Percentiles rank a stretch among this genome's conserved stretches.
Conservation (phyloP, 1,140 invertebrate species). For the Hormaphis cornu region DNA sequence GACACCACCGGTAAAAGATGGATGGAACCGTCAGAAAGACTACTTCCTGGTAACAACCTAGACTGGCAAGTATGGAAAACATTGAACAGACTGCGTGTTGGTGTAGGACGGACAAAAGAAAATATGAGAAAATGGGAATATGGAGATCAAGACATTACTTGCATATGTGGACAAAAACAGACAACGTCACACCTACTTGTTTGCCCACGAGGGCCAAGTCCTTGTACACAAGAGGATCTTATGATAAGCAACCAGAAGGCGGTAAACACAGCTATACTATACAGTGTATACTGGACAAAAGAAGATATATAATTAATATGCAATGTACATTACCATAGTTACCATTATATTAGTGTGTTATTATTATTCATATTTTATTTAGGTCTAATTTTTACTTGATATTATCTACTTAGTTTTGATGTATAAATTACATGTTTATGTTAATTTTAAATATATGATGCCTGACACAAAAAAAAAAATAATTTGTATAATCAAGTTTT, state of each 20-base stretch:
- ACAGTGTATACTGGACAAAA: neutral
- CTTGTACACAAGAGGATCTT: too few relatives aligned
- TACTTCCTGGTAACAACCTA: neutral
- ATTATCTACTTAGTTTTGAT: too few relatives aligned
- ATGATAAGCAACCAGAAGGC: too few relatives aligned
- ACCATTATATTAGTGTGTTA: too few relatives aligned
- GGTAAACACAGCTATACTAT: neutral
- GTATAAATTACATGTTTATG: too few relatives aligned
- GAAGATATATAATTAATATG: neutral
- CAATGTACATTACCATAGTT: too few relatives aligned
- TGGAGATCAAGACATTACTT: neutral
- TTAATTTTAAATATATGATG: too few relatives aligned
- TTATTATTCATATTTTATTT: too few relatives aligned
- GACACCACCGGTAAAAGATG: too few relatives aligned
- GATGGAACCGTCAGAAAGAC: neutral
- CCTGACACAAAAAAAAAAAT: too few relatives aligned
- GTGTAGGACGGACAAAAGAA: neutral
- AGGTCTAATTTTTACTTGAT: too few relatives aligned
- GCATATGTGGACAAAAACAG: neutral
- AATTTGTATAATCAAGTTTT: too few relatives aligned
- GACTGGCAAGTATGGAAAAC: neutral
- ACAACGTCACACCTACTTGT: neutral
- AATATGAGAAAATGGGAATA: constrained; percentile 3
- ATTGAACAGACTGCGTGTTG: neutral
- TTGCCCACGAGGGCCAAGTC: neutral